Percentiles rank a stretch among this genome's conserved stretches.
These are phyloP conservation scores for Ennomos erosarius DNA, from an alignment of 2,888 invertebrate species.

Conservation along the genomic window DNA sequence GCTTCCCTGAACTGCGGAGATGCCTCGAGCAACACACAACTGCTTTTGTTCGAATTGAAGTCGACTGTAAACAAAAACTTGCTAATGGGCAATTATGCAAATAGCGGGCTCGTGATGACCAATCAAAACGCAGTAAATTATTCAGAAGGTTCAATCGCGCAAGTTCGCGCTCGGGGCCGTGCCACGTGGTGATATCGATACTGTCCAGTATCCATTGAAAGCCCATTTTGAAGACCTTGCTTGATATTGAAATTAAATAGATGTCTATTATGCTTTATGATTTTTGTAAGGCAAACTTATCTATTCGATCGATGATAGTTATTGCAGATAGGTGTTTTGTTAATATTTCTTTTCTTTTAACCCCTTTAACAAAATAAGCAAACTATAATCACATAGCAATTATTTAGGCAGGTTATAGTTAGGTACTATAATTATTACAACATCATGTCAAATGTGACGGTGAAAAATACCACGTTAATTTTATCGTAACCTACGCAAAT, in stretches of 20 bases:
- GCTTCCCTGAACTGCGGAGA: constrained; percentile 48
- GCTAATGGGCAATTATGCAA: constrained; percentile 79
- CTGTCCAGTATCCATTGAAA: constrained; percentile 22
- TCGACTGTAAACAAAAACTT: constrained; percentile 75
- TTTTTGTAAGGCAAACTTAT: too few species aligned
- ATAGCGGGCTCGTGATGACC: constrained; percentile 68
- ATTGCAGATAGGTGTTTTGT: too few species aligned
- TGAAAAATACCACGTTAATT: constrained; percentile 7
- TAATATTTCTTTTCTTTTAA: too few species aligned
- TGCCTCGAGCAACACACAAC: constrained; percentile 52
- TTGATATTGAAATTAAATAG: background rate
- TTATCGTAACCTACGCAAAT: constrained; percentile 7
- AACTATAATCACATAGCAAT: too few species aligned
- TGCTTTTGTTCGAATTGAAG: constrained; percentile 57
- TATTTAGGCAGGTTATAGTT: too few species aligned
- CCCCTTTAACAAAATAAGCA: too few species aligned
- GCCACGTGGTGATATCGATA: constrained; percentile 46
- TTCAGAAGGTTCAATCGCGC: constrained; percentile 64
- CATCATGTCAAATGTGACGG: background rate
- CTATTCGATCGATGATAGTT: too few species aligned
- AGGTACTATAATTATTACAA: background rate
- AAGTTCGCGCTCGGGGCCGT: constrained; percentile 54
- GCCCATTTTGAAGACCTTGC: constrained; percentile 6
- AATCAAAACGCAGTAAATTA: constrained; percentile 80
- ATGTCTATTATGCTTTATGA: background rate